Evolutionary conservation across 2,113 vertebrate species (phyloP).

Genomic region (Rallus limicola): DNA sequence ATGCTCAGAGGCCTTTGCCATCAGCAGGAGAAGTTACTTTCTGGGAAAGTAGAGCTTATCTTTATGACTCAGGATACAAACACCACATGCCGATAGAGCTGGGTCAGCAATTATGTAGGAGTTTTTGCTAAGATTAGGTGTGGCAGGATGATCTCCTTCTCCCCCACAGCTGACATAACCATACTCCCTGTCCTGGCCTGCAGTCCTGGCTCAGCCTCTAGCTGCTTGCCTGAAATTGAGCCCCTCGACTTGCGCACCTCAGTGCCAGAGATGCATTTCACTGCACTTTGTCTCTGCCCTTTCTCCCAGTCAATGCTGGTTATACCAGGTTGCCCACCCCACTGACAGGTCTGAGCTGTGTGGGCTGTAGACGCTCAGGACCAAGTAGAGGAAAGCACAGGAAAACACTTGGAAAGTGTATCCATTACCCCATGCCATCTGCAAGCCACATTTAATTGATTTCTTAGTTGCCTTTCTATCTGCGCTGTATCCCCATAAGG

Average conservation of each 20-base stretch:
- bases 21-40: background rate
- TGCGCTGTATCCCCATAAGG: background rate
- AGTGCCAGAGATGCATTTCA: background rate
- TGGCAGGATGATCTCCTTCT: background rate
- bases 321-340: background rate
- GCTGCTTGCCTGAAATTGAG: background rate
- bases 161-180: background rate
- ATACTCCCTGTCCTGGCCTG: background rate
- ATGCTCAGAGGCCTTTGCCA: background rate
- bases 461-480: background rate
- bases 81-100: background rate
- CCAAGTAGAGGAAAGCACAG: background rate
- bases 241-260: rapidly evolving
- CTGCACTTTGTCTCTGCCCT: background rate
- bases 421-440: background rate
- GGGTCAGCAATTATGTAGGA: background rate
- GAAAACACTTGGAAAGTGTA: background rate
- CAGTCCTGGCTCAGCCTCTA: background rate
- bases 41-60: background rate
- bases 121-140: background rate
- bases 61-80: background rate
- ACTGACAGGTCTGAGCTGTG: rapidly evolving
- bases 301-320: background rate
- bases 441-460: background rate
- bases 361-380: background rate